Base-by-base conservation (phyloP, 2,797 vertebrate genomes). In the Chromobotia macracanthus region DNA sequence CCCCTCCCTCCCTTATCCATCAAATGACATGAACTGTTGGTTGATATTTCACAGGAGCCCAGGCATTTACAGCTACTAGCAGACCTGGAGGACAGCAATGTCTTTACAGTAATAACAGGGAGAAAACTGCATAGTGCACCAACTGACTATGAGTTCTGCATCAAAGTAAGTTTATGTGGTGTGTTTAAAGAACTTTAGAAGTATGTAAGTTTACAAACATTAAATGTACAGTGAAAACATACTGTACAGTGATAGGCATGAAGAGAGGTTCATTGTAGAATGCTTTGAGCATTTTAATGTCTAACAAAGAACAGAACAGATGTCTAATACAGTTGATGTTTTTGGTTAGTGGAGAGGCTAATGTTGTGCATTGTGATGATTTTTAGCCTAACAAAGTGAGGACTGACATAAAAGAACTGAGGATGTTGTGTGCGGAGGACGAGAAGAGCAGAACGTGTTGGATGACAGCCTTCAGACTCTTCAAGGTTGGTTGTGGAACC, bases 391-490 rank as follows among this genome's bases (percentile, higher is more conserved):
- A 94, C 88, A 97, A 95, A 91, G 94, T 92, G 81, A 94, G 93
- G 85, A 95, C 90, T 12, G 97, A 98, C 90, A 90, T 92, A 4
- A 99, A 98, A 88, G 98, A 98, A 80, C 90, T 98, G 72, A 93
- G 96, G 84, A 92, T 99, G 92, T 91, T 99, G 85, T 98, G 98
- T 85, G 96, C 97, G 0, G 98, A 99, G 85, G 97, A 99, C 0
- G 97, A 99, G 64, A 97, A 98, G 89, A 95, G 94, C 90, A 89
- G 96, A 69, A 95, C 93, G 0, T 99, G 97, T 92, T 99, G 98
- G 98, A 96, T 97, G 94, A 99, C 96, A 0, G 97, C 97, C 3
- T 98, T 97, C 91, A 92, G 98, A 82, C 95, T 99, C 35, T 92
- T 99, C 82, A 99, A 99, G 95, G 97, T 98, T 94, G 58, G 31